Evolutionary conservation across 2,888 invertebrate species (phyloP), one percentile per base, ranked within the genome.

Genomic region (Synergus gifuensis): DNA sequence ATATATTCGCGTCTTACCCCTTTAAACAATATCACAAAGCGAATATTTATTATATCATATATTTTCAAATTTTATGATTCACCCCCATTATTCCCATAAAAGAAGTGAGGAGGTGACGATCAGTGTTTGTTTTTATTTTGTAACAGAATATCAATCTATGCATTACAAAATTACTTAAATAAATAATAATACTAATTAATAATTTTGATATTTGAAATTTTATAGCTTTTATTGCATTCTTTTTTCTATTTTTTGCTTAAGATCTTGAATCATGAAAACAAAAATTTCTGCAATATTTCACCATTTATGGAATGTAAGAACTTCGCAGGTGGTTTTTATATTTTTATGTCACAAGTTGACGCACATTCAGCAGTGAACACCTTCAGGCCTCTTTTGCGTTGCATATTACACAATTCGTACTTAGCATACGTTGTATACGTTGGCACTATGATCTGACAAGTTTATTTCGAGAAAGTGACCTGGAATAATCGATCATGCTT

Each of bases 391-490:
- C 49, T 54, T 73, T 73, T 73, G 69, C 49, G 69, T 49, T 54
- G 49, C 1, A 73, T n/a, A 9, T 73, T 28, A 69, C 49, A 49
- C 49, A 69, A 69, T 69, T 18, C 46, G 28, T 54, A 73, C 69
- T 66, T 66, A 66, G 66, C 66, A 49, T 73, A 73, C 9, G 36
- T 49, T 73, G 49, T 73, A 28, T 73, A 73, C 9, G n/a, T 73
- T 73, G 69, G 69, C 69, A 73, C 28, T 54, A 36, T 73, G 49
- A 73, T 73, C 36, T 36, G 54, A 73, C 69, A 73, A 73, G 69
- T 73, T 73, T 73, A 73, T 73, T 73, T 73, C 54, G 36, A 73
- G 69, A 73, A 73, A 73, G 69, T 73, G 69, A 54, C 69, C 69
- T 73, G 69, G 69, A 69, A 73, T 73, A 36, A 73, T 73, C 69